Evolutionary conservation across 2,797 vertebrate species (phyloP), one percentile per base, ranked within the genome.

Genomic region (Microhierax caerulescens): DNA sequence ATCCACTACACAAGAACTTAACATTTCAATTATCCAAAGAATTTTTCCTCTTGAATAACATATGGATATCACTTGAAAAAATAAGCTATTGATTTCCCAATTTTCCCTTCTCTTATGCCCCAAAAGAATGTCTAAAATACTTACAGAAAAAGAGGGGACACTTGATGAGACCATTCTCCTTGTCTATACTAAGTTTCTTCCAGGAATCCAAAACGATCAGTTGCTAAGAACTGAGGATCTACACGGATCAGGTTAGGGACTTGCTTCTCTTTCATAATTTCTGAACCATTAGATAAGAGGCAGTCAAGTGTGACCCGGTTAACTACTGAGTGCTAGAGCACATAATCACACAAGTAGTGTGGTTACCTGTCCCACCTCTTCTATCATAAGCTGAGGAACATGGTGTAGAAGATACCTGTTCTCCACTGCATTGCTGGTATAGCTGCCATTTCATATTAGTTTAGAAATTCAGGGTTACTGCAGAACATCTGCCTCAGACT

Each of bases 51-150:
- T 61, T 50, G 22, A 73, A 37, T 28, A 63, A 61, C 14, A 88
- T 10, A 65, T 1, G 1, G 22, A 12, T 36, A 61, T 32, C 0
- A 15, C 67, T 74, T 68, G 45, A 3, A 0, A 76, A 83, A 91
- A 77, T 3, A 79, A 21, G 12, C 6, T 53, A 23, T 1, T 59
- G 16, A 59, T 61, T 80, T 83, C 12, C 23, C 16, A 59, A 7
- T 74, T 61, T 77, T 47, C 41, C 85, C 47, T 61, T 57, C 39
- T 43, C 15, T 80, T 59, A 25, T 50, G 24, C 9, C 32, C 10
- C 13, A 57, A 69, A 85, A 82, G 6, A 73, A 50, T 2, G 5
- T 7, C 50, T 37, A 41, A 78, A 93, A 56, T 78, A 78, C 11
- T 77, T 76, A 34, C 0, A 53, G 25, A 87, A 79, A 69, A 81